Evolutionary conservation across 1,140 invertebrate species (phyloP).

Genomic region (Dinoponera quadriceps): DNA sequence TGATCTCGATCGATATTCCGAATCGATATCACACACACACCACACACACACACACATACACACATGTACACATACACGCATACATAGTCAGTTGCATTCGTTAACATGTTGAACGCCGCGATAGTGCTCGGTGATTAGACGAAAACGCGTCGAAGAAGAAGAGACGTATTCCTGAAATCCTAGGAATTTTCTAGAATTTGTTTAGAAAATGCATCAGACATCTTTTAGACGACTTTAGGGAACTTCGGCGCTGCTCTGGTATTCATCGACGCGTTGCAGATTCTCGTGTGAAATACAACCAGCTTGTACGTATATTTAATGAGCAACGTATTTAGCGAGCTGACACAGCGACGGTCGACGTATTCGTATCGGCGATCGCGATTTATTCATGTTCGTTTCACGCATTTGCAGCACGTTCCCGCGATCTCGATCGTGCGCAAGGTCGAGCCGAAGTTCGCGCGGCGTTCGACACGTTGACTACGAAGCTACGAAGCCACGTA

Average conservation of each 20-base stretch:
- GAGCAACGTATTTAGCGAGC: no score
- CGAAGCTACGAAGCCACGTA: slow-evolving; percentile 77
- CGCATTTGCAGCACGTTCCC: not conserved
- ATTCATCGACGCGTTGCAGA: no score
- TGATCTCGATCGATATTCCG: not conserved
- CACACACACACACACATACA: not conserved
- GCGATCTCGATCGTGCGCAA: not conserved
- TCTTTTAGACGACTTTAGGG: no score
- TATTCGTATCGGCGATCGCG: not conserved
- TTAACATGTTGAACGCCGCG: slow-evolving; percentile 44
- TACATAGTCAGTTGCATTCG: not conserved
- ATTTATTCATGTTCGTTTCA: not conserved
- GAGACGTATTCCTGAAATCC: no score
- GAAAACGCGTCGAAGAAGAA: not conserved
- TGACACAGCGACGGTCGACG: not conserved
- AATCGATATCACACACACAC: not conserved
- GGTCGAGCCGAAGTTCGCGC: not conserved
- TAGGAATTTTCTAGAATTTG: not conserved
- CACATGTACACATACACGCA: slow-evolving; percentile 9
- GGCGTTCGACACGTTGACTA: slow-evolving; percentile 61
- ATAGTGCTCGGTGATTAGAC: not conserved
- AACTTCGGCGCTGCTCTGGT: no score
- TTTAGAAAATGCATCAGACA: no score
- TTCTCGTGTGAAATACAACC: no score
- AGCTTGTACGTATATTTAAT: no score